Conservation (phyloP, 1,140 invertebrate genomes). For the roundworm (Caenorhabditis elegans) region WBcel235 BX284602.5:6693501-6694000, state of each 20-base stretch:
- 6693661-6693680: background rate
- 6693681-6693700: background rate
- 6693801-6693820: background rate
- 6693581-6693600: too few relatives aligned
- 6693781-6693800: background rate
- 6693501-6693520: too few relatives aligned
- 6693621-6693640: background rate
- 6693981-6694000: constrained; percentile 50
- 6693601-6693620: background rate
- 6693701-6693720: too few relatives aligned
- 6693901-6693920: constrained; percentile 45
- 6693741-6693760: constrained; percentile 3
- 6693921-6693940: constrained; percentile 55
- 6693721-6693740: background rate
- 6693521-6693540: too few relatives aligned
- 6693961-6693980: constrained; percentile 50
- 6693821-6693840: background rate
- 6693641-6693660: background rate
- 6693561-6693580: too few relatives aligned
- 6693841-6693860: background rate
- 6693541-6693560: too few relatives aligned
- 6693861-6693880: too few relatives aligned
- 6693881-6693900: too few relatives aligned
- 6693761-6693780: background rate
- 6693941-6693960: constrained; percentile 44